phyloP scores from a whole-genome alignment of 2,888 invertebrate genomes.

The Pristionchus japonicus region DNA sequence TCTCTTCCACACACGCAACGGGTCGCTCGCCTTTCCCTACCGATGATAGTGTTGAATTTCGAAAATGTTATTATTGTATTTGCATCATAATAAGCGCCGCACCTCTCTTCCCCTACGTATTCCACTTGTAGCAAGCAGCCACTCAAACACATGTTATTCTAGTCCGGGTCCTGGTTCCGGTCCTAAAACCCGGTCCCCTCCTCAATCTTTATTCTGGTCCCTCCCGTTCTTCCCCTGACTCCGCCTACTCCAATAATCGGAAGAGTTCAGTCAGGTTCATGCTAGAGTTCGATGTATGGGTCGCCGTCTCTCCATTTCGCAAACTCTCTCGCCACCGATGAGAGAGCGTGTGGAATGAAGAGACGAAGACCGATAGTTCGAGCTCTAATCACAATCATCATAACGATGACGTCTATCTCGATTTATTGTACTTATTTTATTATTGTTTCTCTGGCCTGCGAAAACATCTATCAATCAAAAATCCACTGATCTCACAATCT shows the following conservation, averaged over 20 bases:
- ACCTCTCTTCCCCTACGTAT: not conserved
- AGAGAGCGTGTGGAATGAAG: no score
- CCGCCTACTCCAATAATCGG: not conserved
- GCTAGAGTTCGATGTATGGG: no score
- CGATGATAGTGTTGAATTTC: conserved; percentile 12
- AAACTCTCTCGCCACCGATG: no score
- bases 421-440: conserved; percentile 14
- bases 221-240: not conserved
- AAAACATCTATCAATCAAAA: conserved; percentile 17
- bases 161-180: conserved; percentile 27
- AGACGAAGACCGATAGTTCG: no score
- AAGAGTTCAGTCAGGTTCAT: not conserved
- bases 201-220: conserved; percentile 2
- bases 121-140: not conserved
- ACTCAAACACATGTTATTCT: not conserved
- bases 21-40: conserved; percentile 24
- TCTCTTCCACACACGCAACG: not conserved
- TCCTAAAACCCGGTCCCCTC: not conserved
- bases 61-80: not conserved
- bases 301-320: no score
- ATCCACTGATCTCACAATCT: conserved; percentile 15
- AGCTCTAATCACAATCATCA: not conserved
- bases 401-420: not conserved
- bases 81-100: not conserved
- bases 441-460: not conserved